phyloP scores from a whole-genome alignment of 1,140 invertebrate species.

The Micrasema longulum region DNA sequence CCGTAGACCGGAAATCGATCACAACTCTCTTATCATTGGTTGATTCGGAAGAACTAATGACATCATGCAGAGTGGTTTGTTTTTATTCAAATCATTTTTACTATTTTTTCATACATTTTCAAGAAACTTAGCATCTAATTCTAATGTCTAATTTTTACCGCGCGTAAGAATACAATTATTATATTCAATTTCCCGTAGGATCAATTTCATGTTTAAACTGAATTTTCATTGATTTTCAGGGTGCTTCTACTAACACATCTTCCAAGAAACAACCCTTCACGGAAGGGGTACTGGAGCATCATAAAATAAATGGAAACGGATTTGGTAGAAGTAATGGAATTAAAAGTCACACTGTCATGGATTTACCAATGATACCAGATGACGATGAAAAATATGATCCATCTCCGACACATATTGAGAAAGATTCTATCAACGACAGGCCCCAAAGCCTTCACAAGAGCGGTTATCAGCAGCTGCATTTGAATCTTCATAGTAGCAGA shows the following conservation, averaged over 20 bases:
- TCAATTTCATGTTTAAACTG: too few species aligned
- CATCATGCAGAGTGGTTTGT: too few species aligned
- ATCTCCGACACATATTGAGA: slow-evolving; percentile 54
- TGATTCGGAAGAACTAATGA: too few species aligned
- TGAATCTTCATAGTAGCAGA: slow-evolving; percentile 60
- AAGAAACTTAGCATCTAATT: neutral
- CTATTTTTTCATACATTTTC: too few species aligned
- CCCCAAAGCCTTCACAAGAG: slow-evolving; percentile 60
- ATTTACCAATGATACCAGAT: slow-evolving; percentile 67
- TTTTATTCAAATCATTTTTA: too few species aligned
- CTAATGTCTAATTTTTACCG: too few species aligned
- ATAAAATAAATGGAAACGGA: slow-evolving; percentile 62
- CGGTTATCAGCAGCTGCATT: slow-evolving; percentile 64
- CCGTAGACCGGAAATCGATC: too few species aligned
- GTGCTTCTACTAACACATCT: slow-evolving; percentile 59
- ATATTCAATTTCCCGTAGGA: too few species aligned
- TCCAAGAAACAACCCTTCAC: slow-evolving; percentile 63
- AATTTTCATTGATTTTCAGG: slow-evolving; percentile 58
- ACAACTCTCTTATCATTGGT: too few species aligned
- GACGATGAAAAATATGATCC: slow-evolving; percentile 63
- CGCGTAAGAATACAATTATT: too few species aligned
- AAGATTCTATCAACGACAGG: slow-evolving; percentile 47
- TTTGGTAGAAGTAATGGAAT: slow-evolving; percentile 66
- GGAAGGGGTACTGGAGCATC: slow-evolving; percentile 64
- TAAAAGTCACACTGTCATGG: slow-evolving; percentile 66